Evolutionary conservation across 2,888 invertebrate genomes (phyloP).

Genomic region (Caenorhabditis japonica): DNA sequence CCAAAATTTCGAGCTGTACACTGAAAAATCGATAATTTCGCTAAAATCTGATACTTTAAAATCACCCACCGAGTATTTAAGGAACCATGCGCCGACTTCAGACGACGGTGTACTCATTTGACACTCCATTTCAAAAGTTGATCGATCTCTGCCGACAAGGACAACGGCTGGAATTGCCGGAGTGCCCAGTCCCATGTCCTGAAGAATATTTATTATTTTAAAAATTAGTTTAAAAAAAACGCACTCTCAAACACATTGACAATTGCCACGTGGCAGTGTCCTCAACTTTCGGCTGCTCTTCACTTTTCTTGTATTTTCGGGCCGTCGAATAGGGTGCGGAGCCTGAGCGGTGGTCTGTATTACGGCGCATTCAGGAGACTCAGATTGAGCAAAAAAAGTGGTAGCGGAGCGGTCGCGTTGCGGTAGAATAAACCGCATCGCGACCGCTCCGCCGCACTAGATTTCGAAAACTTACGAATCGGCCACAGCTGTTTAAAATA

Average conservation of each 20-base stretch:
- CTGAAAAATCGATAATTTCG: too few relatives aligned
- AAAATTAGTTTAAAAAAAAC: slow-evolving; percentile 4
- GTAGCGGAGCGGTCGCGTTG: too few relatives aligned
- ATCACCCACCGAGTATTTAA: too few relatives aligned
- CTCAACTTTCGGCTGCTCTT: background rate
- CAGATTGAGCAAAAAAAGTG: slow-evolving; percentile 53
- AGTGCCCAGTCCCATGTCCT: too few relatives aligned
- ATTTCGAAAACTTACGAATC: slow-evolving; percentile 22
- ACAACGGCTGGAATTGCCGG: too few relatives aligned
- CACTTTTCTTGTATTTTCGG: slow-evolving; percentile 8
- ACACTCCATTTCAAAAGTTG: too few relatives aligned
- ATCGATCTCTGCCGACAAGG: too few relatives aligned
- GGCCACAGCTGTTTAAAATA: slow-evolving; percentile 42
- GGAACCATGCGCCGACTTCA: too few relatives aligned
- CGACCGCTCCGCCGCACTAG: background rate
- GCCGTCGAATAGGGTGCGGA: background rate
- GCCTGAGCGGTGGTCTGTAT: slow-evolving; percentile 51
- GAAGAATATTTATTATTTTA: too few relatives aligned
- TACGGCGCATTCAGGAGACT: slow-evolving; percentile 63
- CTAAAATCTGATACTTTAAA: too few relatives aligned
- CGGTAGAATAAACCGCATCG: background rate
- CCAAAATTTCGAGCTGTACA: too few relatives aligned
- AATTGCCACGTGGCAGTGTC: slow-evolving; percentile 14
- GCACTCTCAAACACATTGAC: slow-evolving; percentile 9
- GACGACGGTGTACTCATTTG: too few relatives aligned